Evolutionary conservation across 1,140 invertebrate species (phyloP).

Genomic region (Drepana arcuata): DNA sequence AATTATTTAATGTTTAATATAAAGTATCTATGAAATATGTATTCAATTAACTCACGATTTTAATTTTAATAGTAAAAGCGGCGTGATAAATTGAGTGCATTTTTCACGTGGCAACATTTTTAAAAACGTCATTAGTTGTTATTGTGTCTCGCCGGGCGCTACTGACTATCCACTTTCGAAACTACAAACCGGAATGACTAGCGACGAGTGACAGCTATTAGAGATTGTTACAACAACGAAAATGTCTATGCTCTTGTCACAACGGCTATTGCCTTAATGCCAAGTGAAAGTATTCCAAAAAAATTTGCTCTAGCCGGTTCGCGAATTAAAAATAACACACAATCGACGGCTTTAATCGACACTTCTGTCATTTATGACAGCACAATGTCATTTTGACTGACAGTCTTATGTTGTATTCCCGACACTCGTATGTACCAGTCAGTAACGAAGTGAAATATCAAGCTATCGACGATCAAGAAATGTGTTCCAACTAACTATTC

Average conservation of each 20-base stretch:
- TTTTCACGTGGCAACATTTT: no score
- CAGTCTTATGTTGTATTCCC: no score
- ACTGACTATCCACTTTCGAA: conserved; percentile 45
- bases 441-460: no score
- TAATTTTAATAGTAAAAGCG: no score
- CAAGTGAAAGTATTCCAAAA: conserved; percentile 24
- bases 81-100: no score
- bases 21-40: no score
- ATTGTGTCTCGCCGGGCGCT: conserved; percentile 17
- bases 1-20: no score
- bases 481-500: conserved; percentile 10
- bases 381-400: conserved; percentile 16
- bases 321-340: conserved; percentile 18
- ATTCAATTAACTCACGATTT: no score
- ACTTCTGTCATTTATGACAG: conserved; percentile 16
- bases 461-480: neutral
- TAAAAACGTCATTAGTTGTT: conserved; percentile 27
- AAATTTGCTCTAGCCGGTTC: conserved; percentile 22
- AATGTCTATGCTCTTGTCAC: conserved; percentile 3
- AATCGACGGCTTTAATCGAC: conserved; percentile 4
- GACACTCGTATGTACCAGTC: no score
- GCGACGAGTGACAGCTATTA: conserved; percentile 23
- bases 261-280: conserved; percentile 1
- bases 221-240: conserved; percentile 18
- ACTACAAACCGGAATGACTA: conserved; percentile 33